These are phyloP conservation scores for Orussus abietinus DNA, from an alignment of 1,140 invertebrate species.

Conservation along the genomic window DNA sequence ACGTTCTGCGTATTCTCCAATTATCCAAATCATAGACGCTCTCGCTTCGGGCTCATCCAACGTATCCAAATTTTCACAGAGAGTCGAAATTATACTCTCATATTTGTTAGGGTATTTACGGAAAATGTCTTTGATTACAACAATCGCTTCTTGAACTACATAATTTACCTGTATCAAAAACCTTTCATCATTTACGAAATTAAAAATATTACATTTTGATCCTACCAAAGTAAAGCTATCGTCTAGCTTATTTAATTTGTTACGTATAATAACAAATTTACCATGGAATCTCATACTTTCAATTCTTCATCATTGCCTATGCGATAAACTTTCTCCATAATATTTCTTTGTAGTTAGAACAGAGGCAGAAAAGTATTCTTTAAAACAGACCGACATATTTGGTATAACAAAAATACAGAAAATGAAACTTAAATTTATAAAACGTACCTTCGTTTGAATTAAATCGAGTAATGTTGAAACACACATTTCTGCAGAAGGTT, in stretches of 20 bases:
- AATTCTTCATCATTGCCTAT: too few species aligned
- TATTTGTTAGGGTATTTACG: slow-evolving; percentile 99
- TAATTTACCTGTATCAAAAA: slow-evolving; percentile 79
- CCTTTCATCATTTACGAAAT: neutral
- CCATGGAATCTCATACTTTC: too few species aligned
- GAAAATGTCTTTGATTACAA: slow-evolving; percentile 99
- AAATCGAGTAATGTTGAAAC: slow-evolving; percentile 98
- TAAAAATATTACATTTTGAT: neutral
- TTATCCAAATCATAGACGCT: slow-evolving; percentile 99
- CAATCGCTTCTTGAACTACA: slow-evolving; percentile 99
- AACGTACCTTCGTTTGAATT: slow-evolving; percentile 92
- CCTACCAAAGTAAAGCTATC: too few species aligned
- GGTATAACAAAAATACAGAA: too few species aligned
- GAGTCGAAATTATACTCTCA: slow-evolving; percentile 98
- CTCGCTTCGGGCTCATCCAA: slow-evolving; percentile 98
- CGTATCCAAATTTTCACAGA: slow-evolving; percentile 99
- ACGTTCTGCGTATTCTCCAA: slow-evolving; percentile 97
- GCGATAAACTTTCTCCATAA: too few species aligned
- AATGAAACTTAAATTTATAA: slow-evolving; percentile 1
- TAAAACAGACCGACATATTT: too few species aligned
- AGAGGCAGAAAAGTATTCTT: too few species aligned
- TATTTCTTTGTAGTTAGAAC: neutral
- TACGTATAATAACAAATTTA: too few species aligned
- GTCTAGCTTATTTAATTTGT: too few species aligned
- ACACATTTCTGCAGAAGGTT: slow-evolving; percentile 96